These are phyloP conservation scores for Polyergus mexicanus DNA, from an alignment of 1,140 invertebrate genomes.

Conservation along the genomic window DNA sequence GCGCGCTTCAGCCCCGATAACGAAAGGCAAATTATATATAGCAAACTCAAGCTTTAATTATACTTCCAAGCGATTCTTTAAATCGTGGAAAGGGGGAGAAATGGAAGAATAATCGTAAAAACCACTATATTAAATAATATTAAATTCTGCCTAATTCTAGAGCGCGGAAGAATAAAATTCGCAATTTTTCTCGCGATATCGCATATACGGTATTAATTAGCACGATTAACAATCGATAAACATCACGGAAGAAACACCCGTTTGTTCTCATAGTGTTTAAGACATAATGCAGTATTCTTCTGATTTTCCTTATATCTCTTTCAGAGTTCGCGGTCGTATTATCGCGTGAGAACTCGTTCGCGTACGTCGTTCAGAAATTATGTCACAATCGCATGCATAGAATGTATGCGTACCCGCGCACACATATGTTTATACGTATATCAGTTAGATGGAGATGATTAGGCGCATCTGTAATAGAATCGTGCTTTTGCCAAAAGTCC, in stretches of 20 bases:
- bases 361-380: conserved; percentile 5
- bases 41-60: no score
- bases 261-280: conserved; percentile 36
- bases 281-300: conserved; percentile 24
- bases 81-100: not conserved
- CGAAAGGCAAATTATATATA: not conserved
- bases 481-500: not conserved
- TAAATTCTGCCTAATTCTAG: not conserved
- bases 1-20: not conserved
- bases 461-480: conserved; percentile 21
- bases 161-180: conserved; percentile 1
- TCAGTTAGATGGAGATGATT: conserved; percentile 7
- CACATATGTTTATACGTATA: not conserved
- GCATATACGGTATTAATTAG: conserved; percentile 14
- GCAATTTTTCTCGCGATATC: not conserved
- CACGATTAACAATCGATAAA: conserved; percentile 19
- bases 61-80: not conserved
- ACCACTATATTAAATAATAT: not conserved
- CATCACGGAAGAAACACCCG: not conserved
- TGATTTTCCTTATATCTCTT: conserved; percentile 37
- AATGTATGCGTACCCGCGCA: not conserved
- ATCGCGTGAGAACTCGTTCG: conserved; percentile 41
- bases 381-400: conserved; percentile 16
- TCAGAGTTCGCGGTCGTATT: conserved; percentile 4
- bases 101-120: not conserved